A percentile compares a stretch with the other conserved stretches of the same genome.
These are phyloP conservation scores for Folsomia candida DNA, from an alignment of 2,888 invertebrate genomes.

Conservation along the genomic window DNA sequence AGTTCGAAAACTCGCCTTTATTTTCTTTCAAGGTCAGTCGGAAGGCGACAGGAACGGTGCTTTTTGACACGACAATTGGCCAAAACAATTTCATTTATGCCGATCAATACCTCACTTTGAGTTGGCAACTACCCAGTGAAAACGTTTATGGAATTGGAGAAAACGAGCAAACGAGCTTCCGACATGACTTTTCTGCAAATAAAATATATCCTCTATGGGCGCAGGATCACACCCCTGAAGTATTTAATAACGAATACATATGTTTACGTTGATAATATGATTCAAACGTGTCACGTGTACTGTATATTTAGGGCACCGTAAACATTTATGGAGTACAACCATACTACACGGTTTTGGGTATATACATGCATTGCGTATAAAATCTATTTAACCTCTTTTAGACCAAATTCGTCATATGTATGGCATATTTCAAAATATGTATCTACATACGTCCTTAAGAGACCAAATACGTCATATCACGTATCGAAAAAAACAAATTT, in stretches of 20 bases:
- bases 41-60: conserved; percentile 27
- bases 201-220: conserved; percentile 54
- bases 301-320: not conserved
- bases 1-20: conserved; percentile 21
- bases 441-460: too few relatives aligned
- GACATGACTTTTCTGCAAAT: conserved; percentile 53
- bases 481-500: too few relatives aligned
- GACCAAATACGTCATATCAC: too few relatives aligned
- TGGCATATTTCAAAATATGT: too few relatives aligned
- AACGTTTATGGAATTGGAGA: conserved; percentile 58
- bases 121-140: conserved; percentile 54
- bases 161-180: conserved; percentile 53
- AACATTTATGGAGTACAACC: conserved; percentile 81
- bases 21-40: conserved; percentile 46
- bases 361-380: too few relatives aligned
- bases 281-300: too few relatives aligned
- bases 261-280: not conserved
- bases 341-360: conserved; percentile 73
- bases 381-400: too few relatives aligned
- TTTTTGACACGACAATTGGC: conserved; percentile 52
- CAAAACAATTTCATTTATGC: conserved; percentile 54
- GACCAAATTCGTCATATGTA: too few relatives aligned
- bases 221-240: conserved; percentile 53
- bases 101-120: conserved; percentile 57
- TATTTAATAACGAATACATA: too few relatives aligned